Percentiles rank a stretch among this genome's conserved stretches.
phyloP scores from a whole-genome alignment of 2,797 vertebrate species.

The Fratercula arctica region DNA sequence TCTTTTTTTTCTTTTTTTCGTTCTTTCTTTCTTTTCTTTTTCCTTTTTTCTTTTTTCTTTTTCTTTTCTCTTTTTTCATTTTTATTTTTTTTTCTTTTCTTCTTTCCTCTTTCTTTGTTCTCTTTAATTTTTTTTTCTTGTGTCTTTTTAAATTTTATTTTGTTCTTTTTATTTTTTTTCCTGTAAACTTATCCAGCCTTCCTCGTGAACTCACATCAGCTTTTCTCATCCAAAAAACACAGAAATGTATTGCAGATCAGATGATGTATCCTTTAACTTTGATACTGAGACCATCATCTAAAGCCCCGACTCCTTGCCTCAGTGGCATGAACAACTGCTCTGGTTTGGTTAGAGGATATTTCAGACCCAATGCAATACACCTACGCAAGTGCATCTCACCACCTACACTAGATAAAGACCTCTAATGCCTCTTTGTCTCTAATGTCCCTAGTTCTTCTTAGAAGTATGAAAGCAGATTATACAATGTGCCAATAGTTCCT shows the following conservation, averaged over 20 bases:
- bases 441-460: neutral
- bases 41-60: neutral
- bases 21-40: too few species aligned
- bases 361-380: neutral
- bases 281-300: neutral
- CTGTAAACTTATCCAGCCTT: neutral
- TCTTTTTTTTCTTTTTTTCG: accelerated
- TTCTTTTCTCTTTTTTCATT: too few species aligned
- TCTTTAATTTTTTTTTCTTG: neutral
- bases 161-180: too few species aligned
- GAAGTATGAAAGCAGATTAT: neutral
- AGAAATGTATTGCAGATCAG: neutral
- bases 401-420: neutral
- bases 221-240: neutral
- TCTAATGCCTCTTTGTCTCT: neutral
- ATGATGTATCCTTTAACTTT: neutral
- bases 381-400: neutral
- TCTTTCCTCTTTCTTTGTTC: too few species aligned
- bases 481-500: neutral
- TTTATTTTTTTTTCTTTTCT: too few species aligned
- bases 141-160: too few species aligned
- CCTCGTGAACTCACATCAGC: neutral
- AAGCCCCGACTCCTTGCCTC: neutral
- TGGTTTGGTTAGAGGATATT: neutral
- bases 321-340: neutral